A percentile compares a stretch with the other conserved stretches of the same genome.
Evolutionary conservation across 2,888 invertebrate genomes (phyloP).

Genomic region (Anoplius nigerrimus): DNA sequence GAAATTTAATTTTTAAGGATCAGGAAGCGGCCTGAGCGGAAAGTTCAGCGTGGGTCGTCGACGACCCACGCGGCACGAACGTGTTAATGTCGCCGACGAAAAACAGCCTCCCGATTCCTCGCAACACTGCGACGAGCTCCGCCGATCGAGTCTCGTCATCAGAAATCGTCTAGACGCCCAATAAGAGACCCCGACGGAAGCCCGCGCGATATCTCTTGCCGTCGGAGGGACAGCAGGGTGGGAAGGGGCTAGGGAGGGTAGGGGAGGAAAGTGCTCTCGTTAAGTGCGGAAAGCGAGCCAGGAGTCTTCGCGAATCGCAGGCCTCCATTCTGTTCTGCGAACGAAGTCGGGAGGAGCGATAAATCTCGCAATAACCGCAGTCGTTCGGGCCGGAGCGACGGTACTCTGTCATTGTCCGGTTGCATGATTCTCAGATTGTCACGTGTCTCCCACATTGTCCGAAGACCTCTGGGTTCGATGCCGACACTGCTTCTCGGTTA

Average conservation of each 20-base stretch:
- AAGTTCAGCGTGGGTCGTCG: too few relatives aligned
- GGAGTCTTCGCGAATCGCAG: slow-evolving; percentile 20
- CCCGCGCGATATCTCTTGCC: not conserved
- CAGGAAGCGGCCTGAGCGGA: too few relatives aligned
- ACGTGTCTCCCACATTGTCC: slow-evolving; percentile 10
- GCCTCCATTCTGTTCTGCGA: slow-evolving; percentile 17
- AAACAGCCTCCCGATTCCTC: too few relatives aligned
- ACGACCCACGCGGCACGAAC: too few relatives aligned
- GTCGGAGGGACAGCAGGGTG: not conserved
- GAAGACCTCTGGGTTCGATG: too few relatives aligned
- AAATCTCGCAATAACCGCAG: slow-evolving; percentile 65
- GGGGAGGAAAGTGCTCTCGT: slow-evolving; percentile 38
- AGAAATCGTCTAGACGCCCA: slow-evolving; percentile 32
- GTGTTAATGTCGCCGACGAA: too few relatives aligned
- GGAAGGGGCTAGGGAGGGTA: not conserved
- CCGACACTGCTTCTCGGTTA: too few relatives aligned
- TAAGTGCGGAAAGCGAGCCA: slow-evolving; percentile 34
- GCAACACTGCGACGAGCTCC: too few relatives aligned
- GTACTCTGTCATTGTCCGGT: slow-evolving; percentile 3
- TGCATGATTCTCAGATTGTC: slow-evolving; percentile 12
- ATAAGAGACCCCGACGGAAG: slow-evolving; percentile 31
- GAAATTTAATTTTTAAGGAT: too few relatives aligned
- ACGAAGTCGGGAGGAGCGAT: slow-evolving; percentile 62
- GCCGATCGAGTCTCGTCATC: too few relatives aligned
- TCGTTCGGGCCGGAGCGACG: slow-evolving; percentile 33